Evolutionary conservation across 2,113 vertebrate genomes (phyloP).

Genomic region (Barbus barbus): DNA sequence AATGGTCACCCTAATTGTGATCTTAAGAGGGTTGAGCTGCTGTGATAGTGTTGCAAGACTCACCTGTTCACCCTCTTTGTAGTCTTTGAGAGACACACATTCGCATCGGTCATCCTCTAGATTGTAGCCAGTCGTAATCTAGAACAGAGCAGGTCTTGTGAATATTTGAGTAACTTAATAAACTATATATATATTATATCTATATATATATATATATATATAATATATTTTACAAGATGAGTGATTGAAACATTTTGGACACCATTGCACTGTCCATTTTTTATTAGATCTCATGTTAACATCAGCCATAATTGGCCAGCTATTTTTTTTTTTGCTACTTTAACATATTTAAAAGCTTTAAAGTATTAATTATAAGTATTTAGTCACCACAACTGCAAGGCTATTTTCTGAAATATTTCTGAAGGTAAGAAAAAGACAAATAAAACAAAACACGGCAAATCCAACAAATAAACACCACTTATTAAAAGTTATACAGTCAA

Average conservation of each 20-base stretch:
- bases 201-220: too few species aligned
- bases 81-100: slow-evolving; percentile 92
- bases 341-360: neutral
- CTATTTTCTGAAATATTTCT: too few species aligned
- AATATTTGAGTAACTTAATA: neutral
- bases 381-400: too few species aligned
- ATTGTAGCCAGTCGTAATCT: slow-evolving; percentile 99
- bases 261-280: neutral
- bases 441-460: neutral
- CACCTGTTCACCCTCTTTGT: slow-evolving; percentile 91
- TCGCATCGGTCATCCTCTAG: slow-evolving; percentile 98
- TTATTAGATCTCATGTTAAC: neutral
- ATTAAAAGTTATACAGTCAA: slow-evolving; percentile 5
- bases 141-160: slow-evolving; percentile 20
- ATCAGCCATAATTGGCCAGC: neutral
- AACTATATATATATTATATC: too few species aligned
- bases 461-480: slow-evolving; percentile 11
- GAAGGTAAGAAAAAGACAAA: too few species aligned
- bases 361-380: neutral
- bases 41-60: neutral
- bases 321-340: neutral
- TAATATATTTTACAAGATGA: too few species aligned
- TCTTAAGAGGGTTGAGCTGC: too few species aligned
- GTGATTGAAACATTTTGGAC: too few species aligned
- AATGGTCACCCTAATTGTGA: neutral